A percentile compares a stretch with the other conserved stretches of the same genome.
These are phyloP conservation scores for Halcyon senegalensis DNA, from an alignment of 2,113 vertebrate species.

Conservation along the genomic window DNA sequence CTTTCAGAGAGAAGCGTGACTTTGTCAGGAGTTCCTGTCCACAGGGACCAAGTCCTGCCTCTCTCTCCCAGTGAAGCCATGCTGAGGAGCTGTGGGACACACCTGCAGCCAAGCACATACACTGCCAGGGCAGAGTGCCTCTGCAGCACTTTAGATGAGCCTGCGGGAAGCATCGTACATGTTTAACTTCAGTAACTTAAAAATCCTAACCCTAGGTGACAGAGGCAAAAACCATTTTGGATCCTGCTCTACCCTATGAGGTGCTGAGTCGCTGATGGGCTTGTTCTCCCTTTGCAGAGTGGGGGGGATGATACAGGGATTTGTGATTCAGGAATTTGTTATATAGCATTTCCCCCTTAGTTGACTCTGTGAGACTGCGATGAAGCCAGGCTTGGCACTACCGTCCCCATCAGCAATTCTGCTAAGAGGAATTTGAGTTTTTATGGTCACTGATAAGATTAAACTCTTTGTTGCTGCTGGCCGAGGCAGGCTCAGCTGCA, in stretches of 20 bases:
- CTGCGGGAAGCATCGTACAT: background rate
- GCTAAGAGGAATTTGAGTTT: conserved; percentile 61
- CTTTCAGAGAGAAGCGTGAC: background rate
- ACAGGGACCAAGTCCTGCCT: background rate
- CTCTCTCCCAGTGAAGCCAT: rapidly evolving
- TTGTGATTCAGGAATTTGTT: conserved; percentile 48
- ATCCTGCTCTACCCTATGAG: background rate
- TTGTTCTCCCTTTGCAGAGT: rapidly evolving
- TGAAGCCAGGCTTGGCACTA: conserved; percentile 64
- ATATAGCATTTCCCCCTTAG: conserved; percentile 6
- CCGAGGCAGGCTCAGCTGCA: background rate
- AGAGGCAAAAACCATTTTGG: background rate
- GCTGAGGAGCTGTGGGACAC: background rate
- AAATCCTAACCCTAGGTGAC: background rate
- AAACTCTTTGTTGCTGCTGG: conserved; percentile 64
- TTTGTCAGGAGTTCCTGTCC: background rate
- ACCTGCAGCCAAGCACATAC: background rate
- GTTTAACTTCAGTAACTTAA: background rate
- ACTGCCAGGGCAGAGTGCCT: background rate
- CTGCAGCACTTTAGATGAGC: background rate
- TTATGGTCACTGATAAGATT: conserved; percentile 72
- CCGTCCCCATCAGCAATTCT: conserved; percentile 65
- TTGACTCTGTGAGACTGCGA: conserved; percentile 24
- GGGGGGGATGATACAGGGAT: background rate
- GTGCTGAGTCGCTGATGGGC: rapidly evolving